These are phyloP conservation scores for Lontra canadensis DNA, from an alignment of 2,113 vertebrate species.

Conservation along the genomic window DNA sequence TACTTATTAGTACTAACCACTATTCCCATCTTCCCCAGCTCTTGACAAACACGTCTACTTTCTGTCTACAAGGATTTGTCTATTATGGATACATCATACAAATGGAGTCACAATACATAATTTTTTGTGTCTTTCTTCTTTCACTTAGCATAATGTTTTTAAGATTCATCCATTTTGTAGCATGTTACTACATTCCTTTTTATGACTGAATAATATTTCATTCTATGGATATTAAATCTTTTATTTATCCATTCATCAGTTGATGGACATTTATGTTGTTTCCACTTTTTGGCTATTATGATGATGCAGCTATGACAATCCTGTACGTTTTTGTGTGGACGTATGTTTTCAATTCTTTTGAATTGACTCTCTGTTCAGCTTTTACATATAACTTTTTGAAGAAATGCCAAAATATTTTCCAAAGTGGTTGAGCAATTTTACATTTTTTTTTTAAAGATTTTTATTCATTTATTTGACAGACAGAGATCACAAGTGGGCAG, in stretches of 20 bases:
- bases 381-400: not conserved
- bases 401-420: not conserved
- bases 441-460: not conserved
- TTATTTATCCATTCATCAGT: not conserved
- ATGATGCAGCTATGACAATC: not conserved
- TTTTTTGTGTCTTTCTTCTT: slow-evolving; percentile 19
- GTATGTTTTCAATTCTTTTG: slow-evolving; percentile 13
- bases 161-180: not conserved
- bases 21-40: not conserved
- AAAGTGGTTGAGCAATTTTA: not conserved
- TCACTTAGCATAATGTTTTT: not conserved
- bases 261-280: not conserved
- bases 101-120: not conserved
- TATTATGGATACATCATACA: not conserved
- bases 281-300: not conserved
- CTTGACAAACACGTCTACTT: not conserved
- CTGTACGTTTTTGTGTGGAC: not conserved
- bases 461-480: too few species aligned
- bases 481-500: too few species aligned
- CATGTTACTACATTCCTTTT: not conserved
- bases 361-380: not conserved
- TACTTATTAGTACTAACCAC: not conserved
- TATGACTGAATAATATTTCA: not conserved
- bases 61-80: not conserved
- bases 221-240: not conserved